Evolutionary conservation across 2,113 vertebrate genomes (phyloP).

Genomic region (Etheostoma spectabile): DNA sequence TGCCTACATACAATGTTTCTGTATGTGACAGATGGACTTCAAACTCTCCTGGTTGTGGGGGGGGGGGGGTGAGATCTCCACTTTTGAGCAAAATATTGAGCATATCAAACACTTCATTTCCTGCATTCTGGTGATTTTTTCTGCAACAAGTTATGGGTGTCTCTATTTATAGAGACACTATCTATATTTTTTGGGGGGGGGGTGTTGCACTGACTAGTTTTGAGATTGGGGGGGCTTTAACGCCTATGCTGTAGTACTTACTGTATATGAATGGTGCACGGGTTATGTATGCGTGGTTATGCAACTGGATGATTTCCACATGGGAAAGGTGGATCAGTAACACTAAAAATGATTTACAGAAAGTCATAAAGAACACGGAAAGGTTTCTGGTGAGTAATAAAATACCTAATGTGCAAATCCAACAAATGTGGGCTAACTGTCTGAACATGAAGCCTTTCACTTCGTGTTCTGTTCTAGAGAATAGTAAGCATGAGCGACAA

Average conservation of each 20-base stretch:
- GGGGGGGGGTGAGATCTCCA: no score
- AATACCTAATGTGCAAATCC: neutral
- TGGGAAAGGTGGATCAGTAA: neutral
- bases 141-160: no score
- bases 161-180: no score
- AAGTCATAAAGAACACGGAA: neutral
- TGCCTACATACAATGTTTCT: neutral
- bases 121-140: no score
- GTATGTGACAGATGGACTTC: neutral
- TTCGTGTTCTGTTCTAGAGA: neutral
- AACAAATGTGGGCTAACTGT: neutral
- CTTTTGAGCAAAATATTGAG: no score
- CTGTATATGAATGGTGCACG: no score
- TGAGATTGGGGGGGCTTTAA: no score
- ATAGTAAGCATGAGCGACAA: neutral
- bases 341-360: neutral
- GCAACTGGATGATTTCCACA: neutral
- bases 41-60: neutral
- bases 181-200: no score
- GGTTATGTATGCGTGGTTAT: neutral
- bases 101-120: no score
- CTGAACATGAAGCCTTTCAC: slow-evolving; percentile 11
- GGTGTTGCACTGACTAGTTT: no score
- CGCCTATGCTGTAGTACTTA: neutral
- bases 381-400: neutral